These are phyloP conservation scores for Emmelina monodactyla DNA, from an alignment of 2,888 invertebrate genomes.

Conservation along the genomic window DNA sequence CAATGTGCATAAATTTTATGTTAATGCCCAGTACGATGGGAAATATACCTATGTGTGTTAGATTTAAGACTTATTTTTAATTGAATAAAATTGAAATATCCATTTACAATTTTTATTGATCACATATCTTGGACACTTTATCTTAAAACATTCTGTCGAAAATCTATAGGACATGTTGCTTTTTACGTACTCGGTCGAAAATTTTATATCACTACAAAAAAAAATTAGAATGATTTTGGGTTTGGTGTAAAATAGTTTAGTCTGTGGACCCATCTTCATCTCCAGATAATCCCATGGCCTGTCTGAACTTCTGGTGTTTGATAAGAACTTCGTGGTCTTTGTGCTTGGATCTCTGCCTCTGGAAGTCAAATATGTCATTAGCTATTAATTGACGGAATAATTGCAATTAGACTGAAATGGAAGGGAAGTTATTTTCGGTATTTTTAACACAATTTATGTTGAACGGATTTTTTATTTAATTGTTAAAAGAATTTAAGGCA, in stretches of 20 bases:
- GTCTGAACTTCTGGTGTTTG: slow-evolving; percentile 47
- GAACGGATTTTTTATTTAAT: too few species aligned
- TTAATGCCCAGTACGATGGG: neutral
- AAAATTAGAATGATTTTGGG: too few species aligned
- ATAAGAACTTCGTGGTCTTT: slow-evolving; percentile 32
- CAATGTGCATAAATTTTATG: neutral
- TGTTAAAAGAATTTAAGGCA: slow-evolving; percentile 13
- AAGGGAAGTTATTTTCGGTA: too few species aligned
- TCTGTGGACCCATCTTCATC: slow-evolving; percentile 54
- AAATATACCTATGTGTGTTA: too few species aligned
- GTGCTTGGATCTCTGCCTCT: slow-evolving; percentile 50
- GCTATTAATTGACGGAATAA: neutral
- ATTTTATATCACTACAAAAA: too few species aligned
- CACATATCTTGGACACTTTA: neutral
- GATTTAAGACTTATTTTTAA: neutral
- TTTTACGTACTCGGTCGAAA: neutral
- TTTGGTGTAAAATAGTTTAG: slow-evolving; percentile 18
- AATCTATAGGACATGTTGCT: too few species aligned
- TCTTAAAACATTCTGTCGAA: neutral
- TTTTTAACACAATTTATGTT: too few species aligned
- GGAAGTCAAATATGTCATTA: too few species aligned
- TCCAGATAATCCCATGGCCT: slow-evolving; percentile 51
- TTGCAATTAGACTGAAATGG: too few species aligned
- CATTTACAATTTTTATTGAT: slow-evolving; percentile 1
- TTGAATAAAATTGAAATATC: neutral